Base-by-base conservation (phyloP, 2,113 vertebrate species). In the Platycercus adscitus region DNA sequence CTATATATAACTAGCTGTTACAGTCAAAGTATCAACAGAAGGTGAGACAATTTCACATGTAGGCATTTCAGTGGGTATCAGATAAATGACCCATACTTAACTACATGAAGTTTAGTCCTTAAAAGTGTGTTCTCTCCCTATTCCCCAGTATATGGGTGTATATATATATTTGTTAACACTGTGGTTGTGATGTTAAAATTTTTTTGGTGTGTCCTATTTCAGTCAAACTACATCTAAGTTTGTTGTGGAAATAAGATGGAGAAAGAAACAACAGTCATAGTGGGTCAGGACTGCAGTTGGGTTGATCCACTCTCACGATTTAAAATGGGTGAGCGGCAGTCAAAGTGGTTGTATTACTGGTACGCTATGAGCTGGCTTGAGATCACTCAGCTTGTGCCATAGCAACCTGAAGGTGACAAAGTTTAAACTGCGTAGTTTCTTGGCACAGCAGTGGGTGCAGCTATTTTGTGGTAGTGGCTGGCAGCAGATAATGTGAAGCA, bases 331-430 rank as follows among this genome's bases (percentile, higher is more conserved):
- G 31, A 72, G 35, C 53, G 44, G 53, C 24, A 25, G 31, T 63
- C 64, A 33, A 16, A 1, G 12, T 44, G 31, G 16, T 37, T 80
- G 50, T 68, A 25, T 70, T 5, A 1, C 16, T 44, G 49, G 25
- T 55, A 44, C 0, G 0, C 46, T 44, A 9, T 56, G 5, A 19
- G 35, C 26, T 78, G 65, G 9, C 3, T 9, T 70, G 85, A 65
- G 39, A 41, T 81, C 8, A 3, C 31, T 66, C n/a, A 31, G 19
- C 13, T 68, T 72, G 29, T 90, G 37, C 78, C 14, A 10, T 35
- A 13, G 28, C 31, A 68, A 13, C 28, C 21, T 33, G 56, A 49
- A 71, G 52, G 21, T 79, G 78, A 49, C 7, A 3, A 17, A 73
- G 53, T 50, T 49, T 84, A 18, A 44, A 52, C 49, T 47, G 68